phyloP scores from a whole-genome alignment of 2,888 invertebrate genomes.

The Hofmannophila pseudospretella region DNA sequence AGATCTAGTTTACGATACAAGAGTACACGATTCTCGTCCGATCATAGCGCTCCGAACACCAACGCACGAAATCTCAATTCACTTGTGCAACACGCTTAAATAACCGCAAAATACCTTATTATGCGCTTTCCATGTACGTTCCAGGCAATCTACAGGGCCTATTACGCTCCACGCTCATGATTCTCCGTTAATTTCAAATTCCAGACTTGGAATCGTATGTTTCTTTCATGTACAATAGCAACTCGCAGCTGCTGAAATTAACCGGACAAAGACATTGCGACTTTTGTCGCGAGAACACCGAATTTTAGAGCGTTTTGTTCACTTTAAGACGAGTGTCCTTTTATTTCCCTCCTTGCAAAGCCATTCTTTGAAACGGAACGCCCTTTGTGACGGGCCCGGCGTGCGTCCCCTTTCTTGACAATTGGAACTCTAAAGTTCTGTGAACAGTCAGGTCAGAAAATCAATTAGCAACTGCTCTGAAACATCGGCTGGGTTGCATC shows the following conservation, averaged over 20 bases:
- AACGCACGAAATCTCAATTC: conserved; percentile 73
- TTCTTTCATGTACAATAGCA: conserved; percentile 45
- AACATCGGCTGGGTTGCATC: conserved; percentile 31
- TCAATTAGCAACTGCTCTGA: conserved; percentile 48
- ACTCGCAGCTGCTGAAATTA: conserved; percentile 63
- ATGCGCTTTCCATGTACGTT: conserved; percentile 75
- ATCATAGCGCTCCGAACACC: conserved; percentile 52
- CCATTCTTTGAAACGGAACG: conserved; percentile 63
- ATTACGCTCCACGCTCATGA: conserved; percentile 62
- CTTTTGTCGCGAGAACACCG: conserved; percentile 59
- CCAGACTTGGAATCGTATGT: conserved; percentile 51
- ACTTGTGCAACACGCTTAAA: conserved; percentile 70
- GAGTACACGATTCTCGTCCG: conserved; percentile 46
- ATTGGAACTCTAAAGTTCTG: conserved; percentile 31
- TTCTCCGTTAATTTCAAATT: conserved; percentile 69
- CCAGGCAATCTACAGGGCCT: conserved; percentile 62
- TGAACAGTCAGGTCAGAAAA: conserved; percentile 47
- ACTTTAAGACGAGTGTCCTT: conserved; percentile 47
- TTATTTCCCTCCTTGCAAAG: conserved; percentile 52
- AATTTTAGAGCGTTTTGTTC: conserved; percentile 60
- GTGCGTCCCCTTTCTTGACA: conserved; percentile 31
- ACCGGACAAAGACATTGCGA: conserved; percentile 57
- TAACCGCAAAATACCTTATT: conserved; percentile 76
- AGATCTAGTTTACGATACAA: conserved; percentile 61
- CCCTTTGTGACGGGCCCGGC: conserved; percentile 52